phyloP scores from a whole-genome alignment of 2,888 invertebrate species.

The Andrena camellia region DNA sequence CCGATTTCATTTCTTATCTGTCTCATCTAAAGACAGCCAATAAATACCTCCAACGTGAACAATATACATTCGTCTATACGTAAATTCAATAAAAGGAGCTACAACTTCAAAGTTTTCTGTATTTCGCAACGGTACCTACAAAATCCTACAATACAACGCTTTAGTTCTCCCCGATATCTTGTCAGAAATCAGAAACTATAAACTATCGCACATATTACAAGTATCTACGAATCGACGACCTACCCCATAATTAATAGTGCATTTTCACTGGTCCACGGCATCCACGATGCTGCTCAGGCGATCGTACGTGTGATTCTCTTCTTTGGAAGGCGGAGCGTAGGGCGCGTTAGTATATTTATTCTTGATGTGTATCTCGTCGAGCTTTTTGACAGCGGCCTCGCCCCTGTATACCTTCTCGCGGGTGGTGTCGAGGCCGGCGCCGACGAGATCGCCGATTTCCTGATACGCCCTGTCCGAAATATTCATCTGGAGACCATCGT shows the following conservation, averaged over 20 bases:
- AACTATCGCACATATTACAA: background rate
- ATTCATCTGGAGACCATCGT: conserved; percentile 70
- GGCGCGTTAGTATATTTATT: conserved; percentile 1
- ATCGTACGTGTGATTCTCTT: background rate
- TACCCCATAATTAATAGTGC: background rate
- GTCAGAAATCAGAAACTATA: too few relatives aligned
- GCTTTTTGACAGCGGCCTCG: conserved; percentile 62
- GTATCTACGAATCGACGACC: background rate
- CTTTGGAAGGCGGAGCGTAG: background rate
- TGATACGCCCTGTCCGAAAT: conserved; percentile 77
- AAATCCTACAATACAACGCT: background rate
- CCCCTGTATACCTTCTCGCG: conserved; percentile 73
- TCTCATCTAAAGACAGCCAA: background rate
- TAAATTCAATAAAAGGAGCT: background rate
- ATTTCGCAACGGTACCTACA: conserved; percentile 27
- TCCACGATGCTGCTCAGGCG: conserved; percentile 12
- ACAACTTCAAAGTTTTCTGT: background rate
- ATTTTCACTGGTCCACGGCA: background rate
- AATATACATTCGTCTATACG: too few relatives aligned
- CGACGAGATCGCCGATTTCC: conserved; percentile 74
- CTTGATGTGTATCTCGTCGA: conserved; percentile 39
- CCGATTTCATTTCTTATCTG: background rate
- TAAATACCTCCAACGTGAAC: too few relatives aligned
- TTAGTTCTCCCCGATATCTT: background rate
- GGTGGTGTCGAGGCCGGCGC: conserved; percentile 71